phyloP scores from a whole-genome alignment of 2,113 vertebrate genomes.

The Terrapene triunguis region DNA sequence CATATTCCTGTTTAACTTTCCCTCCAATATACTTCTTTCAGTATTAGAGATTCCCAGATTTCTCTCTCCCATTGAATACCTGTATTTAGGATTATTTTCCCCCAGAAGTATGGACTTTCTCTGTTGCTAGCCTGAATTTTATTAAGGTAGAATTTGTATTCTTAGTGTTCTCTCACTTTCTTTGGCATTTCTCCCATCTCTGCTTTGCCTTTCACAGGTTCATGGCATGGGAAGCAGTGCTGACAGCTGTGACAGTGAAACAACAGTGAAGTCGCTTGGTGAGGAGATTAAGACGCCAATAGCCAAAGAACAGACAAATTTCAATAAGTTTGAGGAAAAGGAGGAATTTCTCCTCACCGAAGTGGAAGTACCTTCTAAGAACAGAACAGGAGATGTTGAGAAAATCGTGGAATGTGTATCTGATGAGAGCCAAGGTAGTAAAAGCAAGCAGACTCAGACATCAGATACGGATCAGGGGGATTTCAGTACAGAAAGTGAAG shows the following conservation, averaged over 20 bases:
- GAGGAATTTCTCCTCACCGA: slow-evolving; percentile 37
- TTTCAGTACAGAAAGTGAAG: slow-evolving; percentile 27
- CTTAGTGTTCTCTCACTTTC: background rate
- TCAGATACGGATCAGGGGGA: background rate
- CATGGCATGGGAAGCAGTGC: slow-evolving; percentile 93
- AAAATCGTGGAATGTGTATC: background rate
- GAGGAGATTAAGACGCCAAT: slow-evolving; percentile 84
- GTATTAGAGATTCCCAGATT: background rate
- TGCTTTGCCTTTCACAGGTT: slow-evolving; percentile 76
- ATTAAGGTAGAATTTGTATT: background rate
- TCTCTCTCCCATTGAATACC: background rate
- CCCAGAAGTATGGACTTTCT: background rate
- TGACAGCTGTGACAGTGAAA: slow-evolving; percentile 98
- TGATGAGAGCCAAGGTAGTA: slow-evolving; percentile 23
- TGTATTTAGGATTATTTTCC: background rate
- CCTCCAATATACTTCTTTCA: background rate
- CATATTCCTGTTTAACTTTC: background rate
- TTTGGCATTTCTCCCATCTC: background rate
- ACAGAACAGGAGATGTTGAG: slow-evolving; percentile 3
- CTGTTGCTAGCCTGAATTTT: background rate
- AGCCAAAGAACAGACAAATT: slow-evolving; percentile 80
- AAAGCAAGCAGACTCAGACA: background rate
- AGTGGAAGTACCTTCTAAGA: slow-evolving; percentile 27
- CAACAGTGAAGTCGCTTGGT: slow-evolving; percentile 89
- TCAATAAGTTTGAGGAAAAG: slow-evolving; percentile 80